phyloP scores from a whole-genome alignment of 2,113 vertebrate species.

The Leiothrix lutea region DNA sequence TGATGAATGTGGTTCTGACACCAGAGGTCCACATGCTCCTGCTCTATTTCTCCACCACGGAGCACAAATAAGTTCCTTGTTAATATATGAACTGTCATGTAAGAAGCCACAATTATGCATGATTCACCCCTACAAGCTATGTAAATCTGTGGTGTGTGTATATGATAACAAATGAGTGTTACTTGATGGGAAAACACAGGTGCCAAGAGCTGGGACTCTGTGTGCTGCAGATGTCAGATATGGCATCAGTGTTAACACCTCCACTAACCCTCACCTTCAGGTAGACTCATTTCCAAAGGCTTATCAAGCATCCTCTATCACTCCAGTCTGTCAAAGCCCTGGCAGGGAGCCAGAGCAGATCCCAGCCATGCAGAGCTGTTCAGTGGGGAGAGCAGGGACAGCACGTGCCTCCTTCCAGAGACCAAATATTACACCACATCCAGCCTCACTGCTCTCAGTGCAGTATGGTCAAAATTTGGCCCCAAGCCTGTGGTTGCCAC shows the following conservation, averaged over 20 bases:
- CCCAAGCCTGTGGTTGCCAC: rapidly evolving
- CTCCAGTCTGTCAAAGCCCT: neutral
- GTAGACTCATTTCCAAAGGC: conserved; percentile 25
- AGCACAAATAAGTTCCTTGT: conserved; percentile 24
- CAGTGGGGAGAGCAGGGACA: neutral
- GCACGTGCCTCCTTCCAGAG: neutral
- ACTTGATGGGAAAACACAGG: conserved; percentile 41
- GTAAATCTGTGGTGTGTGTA: conserved; percentile 37
- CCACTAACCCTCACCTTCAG: conserved; percentile 27
- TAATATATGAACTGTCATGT: conserved; percentile 62
- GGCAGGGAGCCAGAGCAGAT: neutral
- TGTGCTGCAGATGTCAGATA: conserved; percentile 29
- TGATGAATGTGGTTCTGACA: conserved; percentile 11
- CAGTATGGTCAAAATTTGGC: rapidly evolving
- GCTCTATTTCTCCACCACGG: neutral
- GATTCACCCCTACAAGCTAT: conserved; percentile 50
- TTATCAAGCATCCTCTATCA: conserved; percentile 18
- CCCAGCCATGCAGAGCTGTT: neutral
- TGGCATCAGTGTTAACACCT: conserved; percentile 39
- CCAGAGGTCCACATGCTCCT: conserved; percentile 29
- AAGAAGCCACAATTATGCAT: conserved; percentile 60
- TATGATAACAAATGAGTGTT: conserved; percentile 59
- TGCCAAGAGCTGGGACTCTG: conserved; percentile 41
- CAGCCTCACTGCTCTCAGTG: neutral
- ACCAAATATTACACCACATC: rapidly evolving